A percentile compares a stretch with the other conserved stretches of the same genome.
phyloP scores from a whole-genome alignment of 35 echinoderm and acorn worm species.

The Chiridota heheva region DNA sequence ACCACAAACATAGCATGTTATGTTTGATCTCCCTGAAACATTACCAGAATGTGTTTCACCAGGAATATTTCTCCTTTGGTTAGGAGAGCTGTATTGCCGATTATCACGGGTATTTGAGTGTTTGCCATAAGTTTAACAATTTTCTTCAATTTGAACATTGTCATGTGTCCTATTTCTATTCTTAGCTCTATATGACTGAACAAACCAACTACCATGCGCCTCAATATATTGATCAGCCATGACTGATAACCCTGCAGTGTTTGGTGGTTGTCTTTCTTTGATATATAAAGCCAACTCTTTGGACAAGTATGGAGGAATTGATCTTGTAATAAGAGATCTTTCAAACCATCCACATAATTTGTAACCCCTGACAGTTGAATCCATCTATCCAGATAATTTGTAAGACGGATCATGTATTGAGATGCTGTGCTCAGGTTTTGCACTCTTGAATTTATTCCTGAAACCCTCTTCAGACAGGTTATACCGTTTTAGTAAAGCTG shows the following conservation, averaged over 20 bases:
- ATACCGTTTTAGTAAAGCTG: slow-evolving; percentile 39
- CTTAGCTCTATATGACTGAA: background rate
- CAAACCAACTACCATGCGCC: slow-evolving; percentile 3
- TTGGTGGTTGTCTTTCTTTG: slow-evolving; percentile 48
- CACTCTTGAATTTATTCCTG: slow-evolving; percentile 46
- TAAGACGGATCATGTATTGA: slow-evolving; percentile 44
- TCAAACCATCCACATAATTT: slow-evolving; percentile 23
- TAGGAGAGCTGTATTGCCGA: background rate
- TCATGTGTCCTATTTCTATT: background rate
- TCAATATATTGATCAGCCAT: slow-evolving; percentile 51
- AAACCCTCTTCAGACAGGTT: slow-evolving; percentile 65
- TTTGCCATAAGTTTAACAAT: background rate
- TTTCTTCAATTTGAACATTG: background rate
- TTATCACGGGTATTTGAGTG: background rate
- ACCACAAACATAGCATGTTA: slow-evolving; percentile 48
- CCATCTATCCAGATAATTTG: slow-evolving; percentile 57
- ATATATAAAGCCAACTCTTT: slow-evolving; percentile 34
- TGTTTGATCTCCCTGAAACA: background rate
- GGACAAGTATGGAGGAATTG: slow-evolving; percentile 52
- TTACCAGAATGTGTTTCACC: background rate
- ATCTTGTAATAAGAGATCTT: slow-evolving; percentile 49
- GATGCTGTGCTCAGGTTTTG: slow-evolving; percentile 24
- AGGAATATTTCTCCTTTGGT: background rate
- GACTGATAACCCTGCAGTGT: slow-evolving; percentile 26
- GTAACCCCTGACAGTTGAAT: slow-evolving; percentile 12